Evolutionary conservation across 2,888 invertebrate species (phyloP).

Genomic region (Hypomecis punctinalis): DNA sequence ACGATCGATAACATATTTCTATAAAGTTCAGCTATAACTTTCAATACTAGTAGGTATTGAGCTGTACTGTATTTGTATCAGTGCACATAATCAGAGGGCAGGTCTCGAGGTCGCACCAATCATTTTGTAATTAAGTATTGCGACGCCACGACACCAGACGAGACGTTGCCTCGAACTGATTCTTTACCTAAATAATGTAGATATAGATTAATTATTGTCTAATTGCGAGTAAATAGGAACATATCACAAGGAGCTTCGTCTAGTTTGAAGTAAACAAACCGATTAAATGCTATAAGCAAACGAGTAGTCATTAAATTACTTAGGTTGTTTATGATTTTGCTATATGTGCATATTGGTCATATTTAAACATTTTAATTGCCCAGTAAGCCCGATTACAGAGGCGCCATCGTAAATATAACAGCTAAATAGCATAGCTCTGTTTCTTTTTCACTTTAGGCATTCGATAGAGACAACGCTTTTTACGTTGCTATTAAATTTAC

Average conservation of each 20-base stretch:
- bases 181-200: slow-evolving; percentile 32
- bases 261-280: neutral
- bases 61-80: slow-evolving; percentile 26
- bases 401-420: too few relatives aligned
- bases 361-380: too few relatives aligned
- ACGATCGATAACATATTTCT: slow-evolving; percentile 5
- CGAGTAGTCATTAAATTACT: neutral
- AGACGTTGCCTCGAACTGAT: slow-evolving; percentile 34
- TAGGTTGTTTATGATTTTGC: neutral
- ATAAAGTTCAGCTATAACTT: neutral
- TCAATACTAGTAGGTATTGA: neutral
- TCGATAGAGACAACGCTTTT: too few relatives aligned
- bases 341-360: neutral
- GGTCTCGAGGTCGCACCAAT: slow-evolving; percentile 61
- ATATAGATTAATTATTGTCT: slow-evolving; percentile 3
- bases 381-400: too few relatives aligned
- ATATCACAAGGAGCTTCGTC: slow-evolving; percentile 7
- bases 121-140: slow-evolving; percentile 40
- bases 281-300: too few relatives aligned
- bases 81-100: slow-evolving; percentile 46
- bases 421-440: too few relatives aligned
- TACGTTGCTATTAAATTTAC: too few relatives aligned
- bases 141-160: slow-evolving; percentile 33
- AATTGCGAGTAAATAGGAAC: slow-evolving; percentile 18
- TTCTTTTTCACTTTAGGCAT: too few relatives aligned